Base-by-base conservation (phyloP, 2,113 vertebrate genomes). In the Urocitellus parryii region DNA sequence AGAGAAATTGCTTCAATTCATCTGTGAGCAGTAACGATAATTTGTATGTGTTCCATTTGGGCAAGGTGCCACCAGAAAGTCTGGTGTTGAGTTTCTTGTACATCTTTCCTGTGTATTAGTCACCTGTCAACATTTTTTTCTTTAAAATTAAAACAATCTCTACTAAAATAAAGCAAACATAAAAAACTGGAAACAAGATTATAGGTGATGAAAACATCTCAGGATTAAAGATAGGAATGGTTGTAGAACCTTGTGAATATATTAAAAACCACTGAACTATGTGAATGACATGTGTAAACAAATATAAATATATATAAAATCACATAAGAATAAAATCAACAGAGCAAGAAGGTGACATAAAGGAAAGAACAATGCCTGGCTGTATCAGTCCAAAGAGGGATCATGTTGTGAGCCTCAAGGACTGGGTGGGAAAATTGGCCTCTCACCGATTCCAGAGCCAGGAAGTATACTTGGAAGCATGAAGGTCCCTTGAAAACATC, bases 1-100 rank as follows among this genome's bases (percentile, higher is more conserved):
- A 32, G 13, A 80, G n/a, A 42, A 29, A 20, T 0, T 1, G 18
- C 2, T 22, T 12, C 2, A 14, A 2, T 16, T 72, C 51, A 34
- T 42, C 14, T 2, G 3, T 4, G 0, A 37, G 27, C 37, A 58
- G 42, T 24, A 16, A 2, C 2, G 34, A 74, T 4, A 27, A 42
- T 0, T 0, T 32, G 18, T 4, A 0, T 1, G 3, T 5, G 24
- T 37, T 53, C 22, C 65, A 56, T 9, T 0, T 17, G 68, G 29
- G 34, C 42, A 58, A 0, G 24, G 53, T 32, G 22, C 79, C 10
- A 12, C 16, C 37, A 24, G 18, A 53, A 27, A 51, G 29, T 8
- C 39, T 84, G 16, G 11, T 13, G 17, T 13, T 73, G 37, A 80
- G 8, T 27, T 4, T 51, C 58, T 7, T n/a, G 32, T 24, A 12